A percentile compares a stretch with the other conserved stretches of the same genome.
phyloP scores from a whole-genome alignment of 1,140 invertebrate species.

The Frieseomelitta varia region DNA sequence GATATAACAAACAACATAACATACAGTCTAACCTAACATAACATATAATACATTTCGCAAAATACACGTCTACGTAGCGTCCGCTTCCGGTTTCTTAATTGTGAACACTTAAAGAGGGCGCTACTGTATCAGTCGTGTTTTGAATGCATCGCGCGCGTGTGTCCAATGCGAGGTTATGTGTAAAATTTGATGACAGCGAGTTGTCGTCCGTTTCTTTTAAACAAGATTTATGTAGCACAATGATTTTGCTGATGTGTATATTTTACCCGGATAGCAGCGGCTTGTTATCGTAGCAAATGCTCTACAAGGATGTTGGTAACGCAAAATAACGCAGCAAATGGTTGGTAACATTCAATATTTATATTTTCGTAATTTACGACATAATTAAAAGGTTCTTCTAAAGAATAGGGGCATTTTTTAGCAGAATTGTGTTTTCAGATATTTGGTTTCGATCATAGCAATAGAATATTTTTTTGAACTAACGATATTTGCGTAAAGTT shows the following conservation, averaged over 20 bases:
- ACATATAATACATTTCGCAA: too few relatives aligned
- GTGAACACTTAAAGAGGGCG: too few relatives aligned
- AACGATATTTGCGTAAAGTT: not conserved
- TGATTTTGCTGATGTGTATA: not conserved
- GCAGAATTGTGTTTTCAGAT: too few relatives aligned
- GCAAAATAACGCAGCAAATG: not conserved
- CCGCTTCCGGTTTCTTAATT: too few relatives aligned
- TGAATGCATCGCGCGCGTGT: not conserved
- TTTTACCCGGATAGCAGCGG: not conserved
- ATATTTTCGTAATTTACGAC: not conserved
- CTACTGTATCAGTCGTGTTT: constrained; percentile 1
- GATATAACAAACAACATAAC: too few relatives aligned
- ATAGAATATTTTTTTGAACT: too few relatives aligned
- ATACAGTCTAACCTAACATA: too few relatives aligned
- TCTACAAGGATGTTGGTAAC: too few relatives aligned
- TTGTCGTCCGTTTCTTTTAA: not conserved
- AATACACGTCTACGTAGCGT: too few relatives aligned
- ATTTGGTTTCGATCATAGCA: too few relatives aligned
- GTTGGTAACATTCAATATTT: not conserved
- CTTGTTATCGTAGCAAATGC: not conserved
- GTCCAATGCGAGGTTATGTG: not conserved
- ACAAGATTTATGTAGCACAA: not conserved
- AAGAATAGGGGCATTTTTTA: too few relatives aligned
- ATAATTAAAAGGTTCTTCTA: too few relatives aligned
- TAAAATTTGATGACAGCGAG: not conserved